Evolutionary conservation across 2,797 vertebrate genomes (phyloP).

Genomic region (Gastrophryne carolinensis): DNA sequence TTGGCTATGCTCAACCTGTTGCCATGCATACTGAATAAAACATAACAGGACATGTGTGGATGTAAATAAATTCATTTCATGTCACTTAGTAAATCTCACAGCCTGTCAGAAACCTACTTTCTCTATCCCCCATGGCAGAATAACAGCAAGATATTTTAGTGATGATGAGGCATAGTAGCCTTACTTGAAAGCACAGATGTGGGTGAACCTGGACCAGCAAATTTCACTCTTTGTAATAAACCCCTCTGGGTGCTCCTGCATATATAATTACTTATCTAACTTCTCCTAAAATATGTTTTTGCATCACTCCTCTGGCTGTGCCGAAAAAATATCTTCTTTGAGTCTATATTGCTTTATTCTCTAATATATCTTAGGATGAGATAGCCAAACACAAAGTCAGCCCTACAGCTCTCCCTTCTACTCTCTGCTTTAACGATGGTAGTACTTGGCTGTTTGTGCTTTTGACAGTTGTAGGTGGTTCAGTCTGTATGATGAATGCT

Average conservation of each 20-base stretch:
- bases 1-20: too few species aligned
- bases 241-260: background rate
- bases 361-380: background rate
- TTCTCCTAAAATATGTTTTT: too few species aligned
- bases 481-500: conserved; percentile 47
- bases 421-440: conserved; percentile 21
- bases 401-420: background rate
- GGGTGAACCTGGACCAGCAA: background rate
- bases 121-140: too few species aligned
- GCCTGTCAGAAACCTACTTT: background rate
- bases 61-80: conserved; percentile 10
- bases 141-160: background rate
- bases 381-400: background rate
- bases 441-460: background rate
- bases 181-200: background rate
- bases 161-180: background rate
- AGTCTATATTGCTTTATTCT: background rate
- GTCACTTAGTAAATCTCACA: background rate
- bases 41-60: background rate
- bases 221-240: background rate
- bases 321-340: background rate
- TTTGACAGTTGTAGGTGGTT: conserved; percentile 39
- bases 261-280: background rate
- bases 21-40: background rate
- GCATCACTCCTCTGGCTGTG: background rate